phyloP scores from a whole-genome alignment of 1,140 invertebrate genomes.

The Solen grandis region DNA sequence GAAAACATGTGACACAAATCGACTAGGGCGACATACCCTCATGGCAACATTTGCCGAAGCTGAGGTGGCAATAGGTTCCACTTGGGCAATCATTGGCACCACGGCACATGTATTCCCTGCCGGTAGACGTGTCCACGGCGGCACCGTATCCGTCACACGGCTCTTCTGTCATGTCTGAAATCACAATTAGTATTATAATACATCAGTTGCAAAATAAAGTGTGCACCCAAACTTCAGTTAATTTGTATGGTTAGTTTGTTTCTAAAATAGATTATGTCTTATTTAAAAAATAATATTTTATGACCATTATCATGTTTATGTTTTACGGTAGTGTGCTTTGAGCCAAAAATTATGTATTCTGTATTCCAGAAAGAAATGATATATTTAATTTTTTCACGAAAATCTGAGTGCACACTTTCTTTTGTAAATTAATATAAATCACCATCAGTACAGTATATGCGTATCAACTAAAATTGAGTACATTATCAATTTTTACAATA shows the following conservation, averaged over 20 bases:
- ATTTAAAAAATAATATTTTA: not conserved
- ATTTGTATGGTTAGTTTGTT: not conserved
- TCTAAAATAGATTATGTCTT: not conserved
- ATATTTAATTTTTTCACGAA: too few relatives aligned
- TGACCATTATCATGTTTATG: not conserved
- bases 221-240: not conserved
- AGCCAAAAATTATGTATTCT: not conserved
- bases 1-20: too few relatives aligned
- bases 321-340: too few relatives aligned
- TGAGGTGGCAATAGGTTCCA: slow-evolving; percentile 74
- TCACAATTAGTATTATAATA: not conserved
- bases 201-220: not conserved
- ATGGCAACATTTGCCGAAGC: slow-evolving; percentile 74
- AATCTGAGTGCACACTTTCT: too few relatives aligned
- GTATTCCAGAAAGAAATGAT: too few relatives aligned
- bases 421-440: too few relatives aligned
- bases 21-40: slow-evolving; percentile 66
- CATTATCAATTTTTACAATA: too few relatives aligned
- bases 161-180: slow-evolving; percentile 79
- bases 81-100: slow-evolving; percentile 89
- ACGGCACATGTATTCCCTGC: slow-evolving; percentile 91
- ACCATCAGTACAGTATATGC: too few relatives aligned
- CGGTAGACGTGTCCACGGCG: slow-evolving; percentile 86
- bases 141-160: slow-evolving; percentile 92
- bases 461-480: too few relatives aligned